A percentile compares a stretch with the other conserved stretches of the same genome.
Evolutionary conservation across 2,113 vertebrate genomes (phyloP).

Genomic region (Malurus melanocephalus): DNA sequence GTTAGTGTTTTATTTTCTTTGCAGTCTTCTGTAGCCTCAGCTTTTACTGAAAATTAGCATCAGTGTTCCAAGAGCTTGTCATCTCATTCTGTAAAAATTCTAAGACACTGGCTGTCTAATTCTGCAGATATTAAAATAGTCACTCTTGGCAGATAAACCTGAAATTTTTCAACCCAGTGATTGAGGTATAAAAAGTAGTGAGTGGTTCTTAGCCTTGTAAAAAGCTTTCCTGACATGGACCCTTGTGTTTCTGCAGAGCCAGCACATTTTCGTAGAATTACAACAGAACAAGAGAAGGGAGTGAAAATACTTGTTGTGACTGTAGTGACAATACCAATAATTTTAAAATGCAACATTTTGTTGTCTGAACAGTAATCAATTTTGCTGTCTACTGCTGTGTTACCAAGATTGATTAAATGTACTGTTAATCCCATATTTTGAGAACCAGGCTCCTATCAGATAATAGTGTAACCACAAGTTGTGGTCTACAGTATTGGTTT

Average conservation of each 20-base stretch:
- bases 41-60: not conserved
- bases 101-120: not conserved
- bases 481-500: not conserved
- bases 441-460: not conserved
- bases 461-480: not conserved
- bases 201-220: not conserved
- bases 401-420: constrained; percentile 9
- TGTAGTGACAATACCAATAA: not conserved
- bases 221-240: constrained; percentile 25
- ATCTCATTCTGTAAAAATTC: not conserved
- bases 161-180: not conserved
- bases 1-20: not conserved
- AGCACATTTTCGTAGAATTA: constrained; percentile 6
- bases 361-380: not conserved
- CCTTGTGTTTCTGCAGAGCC: constrained; percentile 10
- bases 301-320: not conserved
- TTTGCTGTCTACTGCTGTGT: not conserved
- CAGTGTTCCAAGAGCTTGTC: constrained; percentile 17
- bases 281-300: not conserved
- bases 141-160: not conserved
- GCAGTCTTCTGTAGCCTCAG: not conserved
- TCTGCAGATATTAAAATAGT: constrained; percentile 8
- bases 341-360: not conserved
- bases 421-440: not conserved
- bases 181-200: not conserved